Evolutionary conservation across 2,113 vertebrate genomes (phyloP), one percentile per base, ranked within the genome.

Genomic region (Dendropsophus ebraccatus): DNA sequence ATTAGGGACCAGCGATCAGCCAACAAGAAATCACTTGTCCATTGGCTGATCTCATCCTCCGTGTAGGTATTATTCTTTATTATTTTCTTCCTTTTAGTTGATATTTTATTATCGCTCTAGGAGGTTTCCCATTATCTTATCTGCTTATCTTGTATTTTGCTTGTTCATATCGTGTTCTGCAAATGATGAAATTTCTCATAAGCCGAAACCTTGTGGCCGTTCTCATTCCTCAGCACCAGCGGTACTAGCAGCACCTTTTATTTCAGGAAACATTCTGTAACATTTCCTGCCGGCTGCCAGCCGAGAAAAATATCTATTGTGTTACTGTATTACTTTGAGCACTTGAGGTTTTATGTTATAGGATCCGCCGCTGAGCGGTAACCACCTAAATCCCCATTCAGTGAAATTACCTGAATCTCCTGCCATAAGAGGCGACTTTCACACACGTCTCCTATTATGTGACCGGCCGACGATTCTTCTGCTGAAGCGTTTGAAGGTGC

Each of bases 311-410:
- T 45, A 45, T 73, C 37, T 73, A 41, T 73, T 41, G 37, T 45
- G 21, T 73, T 73, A 73, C 70, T 73, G 14, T n/a, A 23, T 73
- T 73, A 45, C 23, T 45, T 13, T 0, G 37, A 73, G 70, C 12
- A 41, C 77, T 60, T 41, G 75, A 30, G 50, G 6, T 78, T 41
- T 41, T 80, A 16, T 62, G 54, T 62, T 62, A 80, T 80, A 45
- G 76, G 30, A 79, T 58, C 76, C 17, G 54, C 52, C 54, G 21
- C 52, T n/a, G 56, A 80, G 54, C 56, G 54, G 58, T 80, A 60
- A 80, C 77, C 32, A 41, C 54, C 37, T 17, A 28, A 80, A 62
- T 60, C 77, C 56, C 77, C 54, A 62, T 45, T 80, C 35, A 60
- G 17, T 80, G 58, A 25, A 62, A 80, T 80, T 58, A n/a, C 35